A percentile compares a stretch with the other conserved stretches of the same genome.
Conservation (phyloP, 2,113 vertebrate genomes). For the Callospermophilus lateralis region DNA sequence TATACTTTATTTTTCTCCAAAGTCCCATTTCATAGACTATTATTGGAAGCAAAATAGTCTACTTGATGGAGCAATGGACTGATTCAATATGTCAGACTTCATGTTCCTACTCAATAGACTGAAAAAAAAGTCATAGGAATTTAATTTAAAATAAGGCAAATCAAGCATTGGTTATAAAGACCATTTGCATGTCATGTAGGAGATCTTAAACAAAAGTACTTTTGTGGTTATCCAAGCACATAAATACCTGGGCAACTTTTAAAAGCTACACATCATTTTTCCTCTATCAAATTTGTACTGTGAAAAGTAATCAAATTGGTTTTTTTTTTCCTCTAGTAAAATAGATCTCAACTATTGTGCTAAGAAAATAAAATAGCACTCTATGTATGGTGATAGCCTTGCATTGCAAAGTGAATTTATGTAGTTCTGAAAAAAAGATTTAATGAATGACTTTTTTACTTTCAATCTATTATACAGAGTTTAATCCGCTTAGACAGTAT, state of each 20-base stretch:
- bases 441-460: background rate
- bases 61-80: conserved; percentile 77
- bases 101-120: conserved; percentile 76
- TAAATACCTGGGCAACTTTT: conserved; percentile 76
- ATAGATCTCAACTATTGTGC: background rate
- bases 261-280: conserved; percentile 53
- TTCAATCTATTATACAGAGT: background rate
- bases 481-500: background rate
- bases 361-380: conserved; percentile 14
- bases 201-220: conserved; percentile 79
- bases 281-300: conserved; percentile 25
- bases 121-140: conserved; percentile 77
- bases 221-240: conserved; percentile 80
- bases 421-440: background rate
- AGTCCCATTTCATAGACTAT: conserved; percentile 75
- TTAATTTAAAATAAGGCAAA: conserved; percentile 80
- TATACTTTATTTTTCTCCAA: conserved; percentile 80
- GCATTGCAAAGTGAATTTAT: background rate
- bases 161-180: conserved; percentile 80
- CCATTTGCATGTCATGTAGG: conserved; percentile 68
- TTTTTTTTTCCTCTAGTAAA: conserved; percentile 45
- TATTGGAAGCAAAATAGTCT: conserved; percentile 74
- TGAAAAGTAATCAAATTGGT: background rate
- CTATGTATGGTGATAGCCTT: background rate
- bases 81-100: conserved; percentile 79